Base-by-base conservation (phyloP, 2,113 vertebrate genomes). In the Phyllopteryx taeniolatus region DNA sequence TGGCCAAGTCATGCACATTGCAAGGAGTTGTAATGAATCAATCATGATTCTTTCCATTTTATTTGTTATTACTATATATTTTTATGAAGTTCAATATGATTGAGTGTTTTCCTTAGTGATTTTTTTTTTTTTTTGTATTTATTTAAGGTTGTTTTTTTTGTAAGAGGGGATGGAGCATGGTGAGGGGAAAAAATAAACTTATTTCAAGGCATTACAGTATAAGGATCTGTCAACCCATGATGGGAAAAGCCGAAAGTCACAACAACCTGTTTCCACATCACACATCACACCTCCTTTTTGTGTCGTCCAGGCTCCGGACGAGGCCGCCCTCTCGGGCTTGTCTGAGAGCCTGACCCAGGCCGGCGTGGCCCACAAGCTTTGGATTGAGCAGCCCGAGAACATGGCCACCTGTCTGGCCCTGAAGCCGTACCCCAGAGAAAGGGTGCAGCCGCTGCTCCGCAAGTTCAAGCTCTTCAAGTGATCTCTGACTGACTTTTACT, bases 351-450 rank as follows among this genome's bases (percentile, higher is more conserved):
- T 98, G 15, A 86, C 79, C 0, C 86, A 93, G 76, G 93, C 94
- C 4, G 83, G 79, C 4, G 76, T 98, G 0, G 91, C 93, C 59
- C 94, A 97, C 70, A 89, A 93, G 17, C 84, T 98, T 1, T 98
- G 96, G 96, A 83, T 93, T 0, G 96, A 98, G 60, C 95, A 97
- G 71, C 96, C 96, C 0, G 96, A 98, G 85, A 93, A 97, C 68
- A 70, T 93, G 0, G 86, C 95, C 73, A 98, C 95, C 0, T 98
- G 96, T 67, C 67, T 98, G 69, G 96, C 96, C 0, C 90, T 98
- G 56, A 92, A 95, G 70, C 96, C 96, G 0, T 98, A 94, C 83
- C 93, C 91, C 0, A 98, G 95, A 82, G 94, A 96, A n/a, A 87
- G 91, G 5, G 95, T 98, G 5, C 94, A 92, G 54, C 93, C 89